Conservation (phyloP, 2,888 invertebrate species). For the Drosophila kambysellisi region DNA sequence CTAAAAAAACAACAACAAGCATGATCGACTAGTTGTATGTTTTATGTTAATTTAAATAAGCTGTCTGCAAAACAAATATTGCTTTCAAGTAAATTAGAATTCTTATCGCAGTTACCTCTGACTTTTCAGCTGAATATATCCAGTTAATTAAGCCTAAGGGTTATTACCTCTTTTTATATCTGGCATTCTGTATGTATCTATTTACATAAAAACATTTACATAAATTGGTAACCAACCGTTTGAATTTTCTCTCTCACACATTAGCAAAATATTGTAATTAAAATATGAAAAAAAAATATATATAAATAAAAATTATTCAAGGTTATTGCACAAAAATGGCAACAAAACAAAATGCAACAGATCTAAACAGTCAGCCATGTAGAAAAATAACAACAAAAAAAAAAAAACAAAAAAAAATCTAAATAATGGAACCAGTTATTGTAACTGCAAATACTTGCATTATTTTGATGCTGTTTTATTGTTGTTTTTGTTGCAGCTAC, state of each 20-base stretch:
- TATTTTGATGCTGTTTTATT: conserved; percentile 40
- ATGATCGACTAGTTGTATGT: background rate
- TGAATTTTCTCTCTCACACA: conserved; percentile 11
- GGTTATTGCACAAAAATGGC: conserved; percentile 64
- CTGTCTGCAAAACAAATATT: conserved; percentile 1
- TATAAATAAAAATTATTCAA: conserved; percentile 51
- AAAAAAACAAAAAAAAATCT: conserved; percentile 20
- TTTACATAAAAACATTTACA: background rate
- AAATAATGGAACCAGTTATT: conserved; percentile 76
- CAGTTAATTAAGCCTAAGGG: background rate
- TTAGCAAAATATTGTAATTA: conserved; percentile 62
- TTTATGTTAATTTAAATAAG: background rate
- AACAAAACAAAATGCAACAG: conserved; percentile 37
- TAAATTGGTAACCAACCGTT: conserved; percentile 1
- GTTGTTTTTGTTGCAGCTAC: conserved; percentile 22
- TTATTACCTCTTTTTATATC: background rate
- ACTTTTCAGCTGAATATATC: background rate
- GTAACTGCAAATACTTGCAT: conserved; percentile 58
- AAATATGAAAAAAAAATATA: conserved; percentile 27
- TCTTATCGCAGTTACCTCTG: background rate
- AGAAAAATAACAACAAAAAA: conserved; percentile 33
- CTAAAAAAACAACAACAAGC: background rate
- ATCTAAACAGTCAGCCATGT: conserved; percentile 39
- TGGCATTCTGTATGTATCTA: background rate
- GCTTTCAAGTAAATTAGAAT: background rate